phyloP scores from a whole-genome alignment of 2,113 vertebrate species.

The Myotis lucifugus region DNA sequence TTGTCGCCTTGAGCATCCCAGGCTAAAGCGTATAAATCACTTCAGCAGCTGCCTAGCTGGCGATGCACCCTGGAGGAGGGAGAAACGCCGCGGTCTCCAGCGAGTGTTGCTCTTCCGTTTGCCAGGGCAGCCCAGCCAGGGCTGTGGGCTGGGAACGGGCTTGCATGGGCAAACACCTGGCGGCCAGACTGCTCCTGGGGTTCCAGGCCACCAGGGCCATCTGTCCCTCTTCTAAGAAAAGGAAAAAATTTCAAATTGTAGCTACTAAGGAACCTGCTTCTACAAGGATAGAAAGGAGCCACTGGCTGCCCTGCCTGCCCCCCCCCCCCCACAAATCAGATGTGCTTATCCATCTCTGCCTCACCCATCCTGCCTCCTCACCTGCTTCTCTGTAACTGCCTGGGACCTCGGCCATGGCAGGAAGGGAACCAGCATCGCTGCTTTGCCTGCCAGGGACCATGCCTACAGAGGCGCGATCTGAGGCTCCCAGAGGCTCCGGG shows the following conservation, averaged over 20 bases:
- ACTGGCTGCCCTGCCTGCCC: rapidly evolving
- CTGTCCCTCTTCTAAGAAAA: background rate
- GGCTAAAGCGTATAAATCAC: background rate
- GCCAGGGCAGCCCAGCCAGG: background rate
- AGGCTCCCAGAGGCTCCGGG: background rate
- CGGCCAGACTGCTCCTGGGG: background rate
- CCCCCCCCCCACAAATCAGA: rapidly evolving
- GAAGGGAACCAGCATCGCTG: rapidly evolving
- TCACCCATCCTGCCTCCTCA: rapidly evolving
- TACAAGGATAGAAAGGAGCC: background rate
- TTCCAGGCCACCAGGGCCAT: background rate
- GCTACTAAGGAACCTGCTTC: background rate
- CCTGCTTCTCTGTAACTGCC: background rate
- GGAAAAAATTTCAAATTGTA: background rate
- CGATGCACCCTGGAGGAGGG: background rate
- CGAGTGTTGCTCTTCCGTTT: rapidly evolving
- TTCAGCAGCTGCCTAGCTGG: background rate
- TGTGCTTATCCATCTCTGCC: rapidly evolving
- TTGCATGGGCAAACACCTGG: rapidly evolving
- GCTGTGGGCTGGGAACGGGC: rapidly evolving
- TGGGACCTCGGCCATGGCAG: background rate
- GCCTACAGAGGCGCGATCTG: background rate
- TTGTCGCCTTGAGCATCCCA: background rate
- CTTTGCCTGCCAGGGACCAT: rapidly evolving
- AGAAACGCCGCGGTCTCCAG: background rate